Evolutionary conservation across 2,113 vertebrate genomes (phyloP).

Genomic region (Anarrhichthys ocellatus): DNA sequence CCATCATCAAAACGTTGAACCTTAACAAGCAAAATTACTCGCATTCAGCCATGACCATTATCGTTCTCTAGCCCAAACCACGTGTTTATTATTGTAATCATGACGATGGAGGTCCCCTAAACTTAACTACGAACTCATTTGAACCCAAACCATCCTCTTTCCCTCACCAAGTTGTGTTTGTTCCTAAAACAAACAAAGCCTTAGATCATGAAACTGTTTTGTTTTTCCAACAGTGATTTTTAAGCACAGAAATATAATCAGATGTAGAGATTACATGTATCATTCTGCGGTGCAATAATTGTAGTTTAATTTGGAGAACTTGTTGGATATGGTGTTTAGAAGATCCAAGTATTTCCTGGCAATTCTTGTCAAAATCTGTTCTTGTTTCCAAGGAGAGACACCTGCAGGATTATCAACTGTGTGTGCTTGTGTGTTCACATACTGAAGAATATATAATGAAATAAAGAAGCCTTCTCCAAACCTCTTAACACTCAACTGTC

Average conservation of each 20-base stretch:
- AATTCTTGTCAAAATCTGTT: background rate
- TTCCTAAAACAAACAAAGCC: background rate
- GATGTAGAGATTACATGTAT: background rate
- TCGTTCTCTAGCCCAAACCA: background rate
- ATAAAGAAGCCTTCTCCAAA: background rate
- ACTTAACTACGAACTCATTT: background rate
- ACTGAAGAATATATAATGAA: background rate
- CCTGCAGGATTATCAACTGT: background rate
- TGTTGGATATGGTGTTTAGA: background rate
- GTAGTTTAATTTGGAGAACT: background rate
- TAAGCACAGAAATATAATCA: background rate
- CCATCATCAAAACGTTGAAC: background rate
- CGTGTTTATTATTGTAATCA: too few species aligned
- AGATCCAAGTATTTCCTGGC: background rate
- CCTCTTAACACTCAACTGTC: background rate
- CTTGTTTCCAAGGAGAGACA: background rate
- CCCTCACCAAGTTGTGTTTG: background rate
- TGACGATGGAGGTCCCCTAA: background rate
- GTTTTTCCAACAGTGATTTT: background rate
- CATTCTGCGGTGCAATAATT: too few species aligned
- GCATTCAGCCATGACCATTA: background rate
- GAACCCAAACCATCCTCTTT: background rate
- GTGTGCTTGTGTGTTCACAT: background rate
- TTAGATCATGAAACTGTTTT: background rate
- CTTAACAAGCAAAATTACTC: background rate